A percentile compares a stretch with the other conserved stretches of the same genome.
Evolutionary conservation across 2,113 vertebrate species (phyloP).

Genomic region (Orcinus orca): DNA sequence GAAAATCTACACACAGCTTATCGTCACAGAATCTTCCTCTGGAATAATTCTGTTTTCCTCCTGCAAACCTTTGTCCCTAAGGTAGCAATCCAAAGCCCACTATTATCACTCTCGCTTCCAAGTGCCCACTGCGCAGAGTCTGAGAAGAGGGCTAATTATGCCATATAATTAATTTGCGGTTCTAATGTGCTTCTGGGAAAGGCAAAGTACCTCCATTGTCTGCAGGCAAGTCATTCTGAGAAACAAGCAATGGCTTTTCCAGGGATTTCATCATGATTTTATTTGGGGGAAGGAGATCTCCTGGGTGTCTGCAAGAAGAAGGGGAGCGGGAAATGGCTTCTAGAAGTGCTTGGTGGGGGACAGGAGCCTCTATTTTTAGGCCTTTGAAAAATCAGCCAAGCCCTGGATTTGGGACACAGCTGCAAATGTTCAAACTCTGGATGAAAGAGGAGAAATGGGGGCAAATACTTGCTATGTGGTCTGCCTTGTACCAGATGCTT

Average conservation of each 20-base stretch:
- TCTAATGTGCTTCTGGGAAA: constrained; percentile 39
- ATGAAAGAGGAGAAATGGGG: background rate
- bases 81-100: background rate
- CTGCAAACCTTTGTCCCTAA: background rate
- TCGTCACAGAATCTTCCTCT: background rate
- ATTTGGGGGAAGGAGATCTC: constrained; percentile 57
- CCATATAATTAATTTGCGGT: constrained; percentile 53
- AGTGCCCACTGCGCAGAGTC: background rate
- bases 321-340: background rate
- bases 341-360: background rate
- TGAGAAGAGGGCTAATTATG: constrained; percentile 46
- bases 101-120: background rate
- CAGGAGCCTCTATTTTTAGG: constrained; percentile 60
- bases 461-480: fast-evolving
- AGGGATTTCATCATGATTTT: constrained; percentile 47
- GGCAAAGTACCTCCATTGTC: background rate
- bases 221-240: constrained; percentile 9
- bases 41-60: background rate
- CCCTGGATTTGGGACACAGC: constrained; percentile 41
- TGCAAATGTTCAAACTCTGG: background rate
- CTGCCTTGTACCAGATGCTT: background rate
- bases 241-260: constrained; percentile 12
- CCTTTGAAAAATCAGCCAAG: constrained; percentile 50
- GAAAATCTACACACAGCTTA: background rate
- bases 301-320: constrained; percentile 18